A percentile compares a stretch with the other conserved stretches of the same genome.
Evolutionary conservation across 2,888 invertebrate species (phyloP).

Genomic region (Sialis lutaria): DNA sequence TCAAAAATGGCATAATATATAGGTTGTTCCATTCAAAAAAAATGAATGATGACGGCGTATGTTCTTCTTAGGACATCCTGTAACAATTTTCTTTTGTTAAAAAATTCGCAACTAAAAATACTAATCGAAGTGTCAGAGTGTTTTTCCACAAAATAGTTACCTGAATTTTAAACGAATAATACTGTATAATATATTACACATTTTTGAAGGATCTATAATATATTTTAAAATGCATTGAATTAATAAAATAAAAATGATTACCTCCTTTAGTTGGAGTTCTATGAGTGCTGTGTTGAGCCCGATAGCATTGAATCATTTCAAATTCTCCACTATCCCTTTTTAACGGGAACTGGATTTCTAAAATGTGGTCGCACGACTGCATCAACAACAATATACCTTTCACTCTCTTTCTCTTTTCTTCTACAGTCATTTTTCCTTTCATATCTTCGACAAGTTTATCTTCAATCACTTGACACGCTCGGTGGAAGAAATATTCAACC

Average conservation of each 20-base stretch:
- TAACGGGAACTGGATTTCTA: slow-evolving; percentile 89
- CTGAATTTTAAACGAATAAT: no score
- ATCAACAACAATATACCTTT: slow-evolving; percentile 89
- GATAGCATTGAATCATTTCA: slow-evolving; percentile 95
- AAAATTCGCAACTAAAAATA: no score
- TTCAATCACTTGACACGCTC: slow-evolving; percentile 79
- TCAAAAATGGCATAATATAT: no score
- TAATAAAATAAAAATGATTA: slow-evolving; percentile 22
- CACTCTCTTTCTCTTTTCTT: slow-evolving; percentile 85
- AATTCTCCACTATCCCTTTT: slow-evolving; percentile 93
- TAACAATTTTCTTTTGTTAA: no score
- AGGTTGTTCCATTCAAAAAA: no score
- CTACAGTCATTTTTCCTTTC: slow-evolving; percentile 55
- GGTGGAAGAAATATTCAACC: slow-evolving; percentile 98
- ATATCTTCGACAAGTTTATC: slow-evolving; percentile 83
- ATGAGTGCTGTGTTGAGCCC: slow-evolving; percentile 96
- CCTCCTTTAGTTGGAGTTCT: slow-evolving; percentile 98
- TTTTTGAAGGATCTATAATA: no score
- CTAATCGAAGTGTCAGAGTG: no score
- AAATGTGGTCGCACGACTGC: slow-evolving; percentile 87
- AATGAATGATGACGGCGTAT: no score
- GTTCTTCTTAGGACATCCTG: no score
- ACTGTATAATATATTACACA: no score
- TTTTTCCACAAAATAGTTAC: no score
- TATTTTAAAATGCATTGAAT: no score